A percentile compares a stretch with the other conserved stretches of the same genome.
Evolutionary conservation across 2,113 vertebrate species (phyloP).

Genomic region (Chamaetylas fuelleborni): DNA sequence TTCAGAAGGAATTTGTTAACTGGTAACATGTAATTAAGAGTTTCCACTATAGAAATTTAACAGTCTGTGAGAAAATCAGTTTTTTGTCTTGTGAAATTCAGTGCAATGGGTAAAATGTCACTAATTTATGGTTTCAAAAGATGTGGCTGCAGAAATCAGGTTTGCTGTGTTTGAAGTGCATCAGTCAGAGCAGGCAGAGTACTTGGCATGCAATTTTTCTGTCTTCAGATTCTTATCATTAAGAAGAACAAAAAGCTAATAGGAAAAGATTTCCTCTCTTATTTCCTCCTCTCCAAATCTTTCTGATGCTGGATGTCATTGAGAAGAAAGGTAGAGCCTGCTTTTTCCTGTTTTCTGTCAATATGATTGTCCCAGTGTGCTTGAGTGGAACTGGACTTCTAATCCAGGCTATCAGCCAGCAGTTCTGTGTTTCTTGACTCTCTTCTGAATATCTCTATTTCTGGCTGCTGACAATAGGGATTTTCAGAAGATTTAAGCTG

Average conservation of each 20-base stretch:
- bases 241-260: constrained; percentile 44
- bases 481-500: not conserved
- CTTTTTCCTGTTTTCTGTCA: not conserved
- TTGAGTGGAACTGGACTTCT: not conserved
- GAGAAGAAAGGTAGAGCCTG: constrained; percentile 46
- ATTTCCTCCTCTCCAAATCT: constrained; percentile 42
- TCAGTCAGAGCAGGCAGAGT: constrained; percentile 20
- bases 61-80: not conserved
- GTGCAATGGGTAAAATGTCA: not conserved
- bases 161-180: not conserved
- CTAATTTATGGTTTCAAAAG: not conserved
- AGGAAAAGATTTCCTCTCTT: constrained; percentile 45
- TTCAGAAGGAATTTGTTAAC: not conserved
- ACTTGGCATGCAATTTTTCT: constrained; percentile 25
- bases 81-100: not conserved
- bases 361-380: not conserved
- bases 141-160: not conserved
- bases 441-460: not conserved
- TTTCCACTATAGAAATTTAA: not conserved
- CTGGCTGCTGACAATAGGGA: not conserved
- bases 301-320: constrained; percentile 40
- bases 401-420: not conserved
- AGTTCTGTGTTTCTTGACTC: not conserved
- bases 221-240: constrained; percentile 41
- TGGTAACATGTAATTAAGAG: not conserved